A percentile compares a stretch with the other conserved stretches of the same genome.
These are phyloP conservation scores for Eucidaris tribuloides DNA, from an alignment of 35 echinoderm and acorn worm genomes.

Conservation along the genomic window DNA sequence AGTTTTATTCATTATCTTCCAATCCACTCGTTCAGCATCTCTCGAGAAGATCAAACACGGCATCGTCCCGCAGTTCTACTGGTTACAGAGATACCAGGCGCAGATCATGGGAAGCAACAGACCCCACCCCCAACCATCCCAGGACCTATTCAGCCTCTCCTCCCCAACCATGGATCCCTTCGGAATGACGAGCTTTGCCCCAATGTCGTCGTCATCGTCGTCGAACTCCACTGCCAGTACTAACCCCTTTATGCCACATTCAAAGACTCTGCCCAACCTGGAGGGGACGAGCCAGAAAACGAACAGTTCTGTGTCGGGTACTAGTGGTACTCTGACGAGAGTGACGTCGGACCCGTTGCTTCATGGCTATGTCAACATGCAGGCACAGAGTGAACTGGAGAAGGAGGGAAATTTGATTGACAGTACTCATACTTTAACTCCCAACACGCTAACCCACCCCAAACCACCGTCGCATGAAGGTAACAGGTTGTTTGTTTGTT, in stretches of 20 bases:
- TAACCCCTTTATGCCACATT: not conserved
- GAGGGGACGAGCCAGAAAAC: not conserved
- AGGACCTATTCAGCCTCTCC: slow-evolving; percentile 4
- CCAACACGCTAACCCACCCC: not conserved
- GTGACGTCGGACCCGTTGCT: not conserved
- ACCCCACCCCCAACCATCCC: not conserved
- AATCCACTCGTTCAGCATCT: no score
- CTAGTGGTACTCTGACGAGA: not conserved
- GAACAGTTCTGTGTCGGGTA: not conserved
- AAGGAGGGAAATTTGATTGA: not conserved
- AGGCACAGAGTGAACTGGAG: slow-evolving; percentile 3
- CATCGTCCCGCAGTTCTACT: slow-evolving; percentile 54
- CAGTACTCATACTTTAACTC: not conserved
- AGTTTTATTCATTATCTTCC: no score
- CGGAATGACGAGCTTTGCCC: slow-evolving; percentile 38
- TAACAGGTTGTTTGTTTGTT: no score
- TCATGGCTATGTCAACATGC: slow-evolving; percentile 12
- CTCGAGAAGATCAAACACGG: slow-evolving; percentile 67
- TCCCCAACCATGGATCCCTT: slow-evolving; percentile 25
- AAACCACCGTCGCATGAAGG: not conserved
- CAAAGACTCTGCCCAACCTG: not conserved
- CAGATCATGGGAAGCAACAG: not conserved
- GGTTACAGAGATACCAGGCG: slow-evolving; percentile 54
- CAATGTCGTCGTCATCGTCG: not conserved
- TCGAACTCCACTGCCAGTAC: slow-evolving; percentile 1